Conservation (phyloP, 1,140 invertebrate genomes). For the Polypedilum pembai region DNA sequence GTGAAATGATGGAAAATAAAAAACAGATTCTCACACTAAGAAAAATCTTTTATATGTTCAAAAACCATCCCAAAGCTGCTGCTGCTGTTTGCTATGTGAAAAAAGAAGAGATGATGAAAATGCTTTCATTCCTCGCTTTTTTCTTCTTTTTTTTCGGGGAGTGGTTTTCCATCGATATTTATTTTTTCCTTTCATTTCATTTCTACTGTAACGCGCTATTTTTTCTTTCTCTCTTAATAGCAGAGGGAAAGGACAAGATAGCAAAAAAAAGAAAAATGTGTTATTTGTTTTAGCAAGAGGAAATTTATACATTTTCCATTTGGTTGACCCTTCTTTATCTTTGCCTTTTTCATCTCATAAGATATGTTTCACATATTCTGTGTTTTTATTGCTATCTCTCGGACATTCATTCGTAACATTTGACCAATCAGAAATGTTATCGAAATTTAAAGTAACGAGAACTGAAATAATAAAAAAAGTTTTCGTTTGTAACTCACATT, state of each 20-base stretch:
- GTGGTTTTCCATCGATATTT: slow-evolving; percentile 27
- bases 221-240: neutral
- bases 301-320: slow-evolving; percentile 17
- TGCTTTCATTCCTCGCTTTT: neutral
- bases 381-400: neutral
- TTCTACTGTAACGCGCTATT: neutral
- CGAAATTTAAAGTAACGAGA: neutral
- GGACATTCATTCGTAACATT: neutral
- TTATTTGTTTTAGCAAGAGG: no score
- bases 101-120: neutral
- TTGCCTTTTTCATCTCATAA: neutral
- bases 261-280: neutral
- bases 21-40: neutral
- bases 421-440: neutral
- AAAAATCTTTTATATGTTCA: neutral
- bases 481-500: slow-evolving; percentile 2
- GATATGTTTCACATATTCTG: neutral
- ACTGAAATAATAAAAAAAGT: neutral
- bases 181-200: neutral
- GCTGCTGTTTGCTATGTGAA: neutral
- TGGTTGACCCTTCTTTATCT: neutral
- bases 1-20: neutral
- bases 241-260: no score
- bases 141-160: slow-evolving; percentile 23
- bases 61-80: neutral